Conservation (phyloP, 2,113 vertebrate species). For the Australoheros scitulus region DNA sequence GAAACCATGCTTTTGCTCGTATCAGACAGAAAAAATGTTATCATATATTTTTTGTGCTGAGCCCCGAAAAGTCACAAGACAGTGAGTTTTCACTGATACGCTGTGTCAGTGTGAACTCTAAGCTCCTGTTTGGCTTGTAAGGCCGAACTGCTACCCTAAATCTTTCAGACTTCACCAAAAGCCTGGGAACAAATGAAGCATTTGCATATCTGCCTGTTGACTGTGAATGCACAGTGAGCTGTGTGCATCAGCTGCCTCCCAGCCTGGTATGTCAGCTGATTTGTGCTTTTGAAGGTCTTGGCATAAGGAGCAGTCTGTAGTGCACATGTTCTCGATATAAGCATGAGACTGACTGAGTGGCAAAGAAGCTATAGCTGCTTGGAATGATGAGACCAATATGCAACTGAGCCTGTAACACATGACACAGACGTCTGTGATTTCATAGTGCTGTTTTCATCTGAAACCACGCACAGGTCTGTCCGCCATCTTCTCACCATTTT, state of each 20-base stretch:
- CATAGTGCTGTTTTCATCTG: conserved; percentile 61
- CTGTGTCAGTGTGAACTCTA: not conserved
- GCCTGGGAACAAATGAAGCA: not conserved
- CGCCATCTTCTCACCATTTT: conserved; percentile 64
- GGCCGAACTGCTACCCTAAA: not conserved
- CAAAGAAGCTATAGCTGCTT: conserved; percentile 69
- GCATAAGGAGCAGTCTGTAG: conserved; percentile 70
- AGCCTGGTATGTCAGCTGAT: conserved; percentile 28
- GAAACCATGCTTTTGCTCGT: not conserved
- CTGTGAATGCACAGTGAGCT: conserved; percentile 45
- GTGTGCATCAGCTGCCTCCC: conserved; percentile 43
- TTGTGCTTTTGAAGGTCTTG: conserved; percentile 49
- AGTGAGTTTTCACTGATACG: not conserved
- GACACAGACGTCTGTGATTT: conserved; percentile 56
- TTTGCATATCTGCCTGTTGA: conserved; percentile 24
- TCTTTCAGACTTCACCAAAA: not conserved
- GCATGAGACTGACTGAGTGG: conserved; percentile 77
- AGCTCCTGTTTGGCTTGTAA: conserved; percentile 12
- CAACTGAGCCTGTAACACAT: conserved; percentile 55
- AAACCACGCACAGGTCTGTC: conserved; percentile 65
- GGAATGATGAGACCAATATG: conserved; percentile 65
- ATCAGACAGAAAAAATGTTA: not conserved
- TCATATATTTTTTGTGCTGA: not conserved
- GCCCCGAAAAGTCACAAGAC: not conserved
- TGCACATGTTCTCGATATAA: conserved; percentile 63